These are phyloP conservation scores for Apomyelois bistriatella DNA, from an alignment of 2,888 invertebrate species.

Conservation along the genomic window DNA sequence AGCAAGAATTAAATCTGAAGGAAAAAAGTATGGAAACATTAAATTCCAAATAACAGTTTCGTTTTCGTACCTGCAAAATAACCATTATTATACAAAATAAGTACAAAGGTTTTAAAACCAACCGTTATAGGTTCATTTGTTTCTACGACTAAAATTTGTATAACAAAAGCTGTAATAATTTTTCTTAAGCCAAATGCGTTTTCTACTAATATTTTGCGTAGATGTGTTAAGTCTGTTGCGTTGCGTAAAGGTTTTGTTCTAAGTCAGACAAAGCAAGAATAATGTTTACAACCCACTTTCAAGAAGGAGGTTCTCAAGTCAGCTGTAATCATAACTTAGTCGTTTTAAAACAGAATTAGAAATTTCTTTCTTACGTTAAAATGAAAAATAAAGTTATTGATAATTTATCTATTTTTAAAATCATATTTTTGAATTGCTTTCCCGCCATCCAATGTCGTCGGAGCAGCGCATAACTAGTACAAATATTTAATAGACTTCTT, in stretches of 20 bases:
- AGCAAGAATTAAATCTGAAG: no score
- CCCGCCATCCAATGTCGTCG: no score
- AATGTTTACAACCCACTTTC: background rate
- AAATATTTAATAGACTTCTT: no score
- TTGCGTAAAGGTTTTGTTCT: constrained; percentile 1
- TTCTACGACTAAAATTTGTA: constrained; percentile 1
- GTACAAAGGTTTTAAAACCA: background rate
- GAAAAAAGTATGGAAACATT: no score
- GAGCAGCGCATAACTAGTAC: no score
- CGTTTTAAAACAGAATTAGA: no score
- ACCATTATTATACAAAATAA: background rate
- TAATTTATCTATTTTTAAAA: no score
- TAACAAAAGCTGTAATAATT: constrained; percentile 1
- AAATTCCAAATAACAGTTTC: background rate
- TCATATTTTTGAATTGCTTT: no score
- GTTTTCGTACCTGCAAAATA: background rate
- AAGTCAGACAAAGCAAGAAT: background rate
- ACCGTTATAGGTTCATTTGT: background rate
- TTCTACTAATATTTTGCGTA: constrained; percentile 5
- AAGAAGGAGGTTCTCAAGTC: no score
- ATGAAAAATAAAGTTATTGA: no score
- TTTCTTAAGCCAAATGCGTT: background rate
- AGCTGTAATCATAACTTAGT: no score
- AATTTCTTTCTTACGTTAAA: no score
- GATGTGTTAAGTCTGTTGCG: background rate